Conservation (phyloP, 1,140 invertebrate genomes). For the Bombus sylvicola region DNA sequence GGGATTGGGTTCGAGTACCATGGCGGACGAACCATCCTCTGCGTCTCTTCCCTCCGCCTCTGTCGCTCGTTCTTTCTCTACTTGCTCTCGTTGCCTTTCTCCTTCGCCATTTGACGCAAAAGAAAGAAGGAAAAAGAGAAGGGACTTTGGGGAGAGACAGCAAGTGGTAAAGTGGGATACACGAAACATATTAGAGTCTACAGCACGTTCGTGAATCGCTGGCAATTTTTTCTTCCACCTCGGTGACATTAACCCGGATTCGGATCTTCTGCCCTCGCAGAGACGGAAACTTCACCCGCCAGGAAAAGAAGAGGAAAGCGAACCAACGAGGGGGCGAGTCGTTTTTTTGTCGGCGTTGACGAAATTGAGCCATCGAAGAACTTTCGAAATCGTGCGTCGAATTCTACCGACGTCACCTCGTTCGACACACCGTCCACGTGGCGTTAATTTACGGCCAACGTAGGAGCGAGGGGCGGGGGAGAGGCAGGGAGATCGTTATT, state of each 20-base stretch:
- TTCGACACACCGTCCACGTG: slow-evolving; percentile 39
- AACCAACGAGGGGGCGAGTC: slow-evolving; percentile 1
- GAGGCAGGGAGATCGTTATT: slow-evolving; percentile 52
- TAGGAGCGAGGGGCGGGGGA: background rate
- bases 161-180: background rate
- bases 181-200: slow-evolving; percentile 54
- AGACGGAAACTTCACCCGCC: background rate
- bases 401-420: slow-evolving; percentile 48
- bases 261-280: slow-evolving; percentile 9
- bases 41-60: too few relatives aligned
- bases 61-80: background rate
- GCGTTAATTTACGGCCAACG: slow-evolving; percentile 64
- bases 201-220: slow-evolving; percentile 69
- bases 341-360: slow-evolving; percentile 49
- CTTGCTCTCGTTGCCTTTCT: background rate
- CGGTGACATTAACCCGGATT: slow-evolving; percentile 69
- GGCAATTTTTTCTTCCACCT: slow-evolving; percentile 68
- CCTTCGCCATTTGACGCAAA: too few relatives aligned
- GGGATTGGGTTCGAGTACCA: slow-evolving; percentile 71
- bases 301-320: background rate
- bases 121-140: too few relatives aligned
- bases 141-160: background rate
- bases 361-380: slow-evolving; percentile 79
- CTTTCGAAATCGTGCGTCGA: slow-evolving; percentile 75
- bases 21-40: slow-evolving; percentile 42